Percentiles rank a stretch among this genome's conserved stretches.
Evolutionary conservation across 1,140 invertebrate species (phyloP).

Genomic region (Philaenus spumarius): DNA sequence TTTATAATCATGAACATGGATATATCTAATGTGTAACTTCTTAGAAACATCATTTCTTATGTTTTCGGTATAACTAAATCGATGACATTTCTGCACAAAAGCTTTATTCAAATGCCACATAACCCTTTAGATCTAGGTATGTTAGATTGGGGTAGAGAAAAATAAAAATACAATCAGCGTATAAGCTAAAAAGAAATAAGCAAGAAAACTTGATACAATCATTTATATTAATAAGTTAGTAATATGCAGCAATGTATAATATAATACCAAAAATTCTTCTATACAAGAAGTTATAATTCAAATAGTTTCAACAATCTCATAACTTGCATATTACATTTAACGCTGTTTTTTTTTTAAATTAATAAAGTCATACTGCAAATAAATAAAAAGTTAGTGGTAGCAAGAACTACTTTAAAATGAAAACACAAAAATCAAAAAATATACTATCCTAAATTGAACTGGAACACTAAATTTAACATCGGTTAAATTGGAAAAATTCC

Average conservation of each 20-base stretch:
- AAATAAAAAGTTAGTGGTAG: background rate
- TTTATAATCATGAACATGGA: too few species aligned
- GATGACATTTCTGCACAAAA: background rate
- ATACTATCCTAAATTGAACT: background rate
- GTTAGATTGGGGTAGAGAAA: conserved; percentile 4
- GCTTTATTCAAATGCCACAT: background rate
- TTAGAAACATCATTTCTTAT: background rate
- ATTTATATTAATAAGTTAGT: conserved; percentile 10
- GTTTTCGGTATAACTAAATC: background rate
- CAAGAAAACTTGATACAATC: conserved; percentile 6
- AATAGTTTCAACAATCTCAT: too few species aligned
- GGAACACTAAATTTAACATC: background rate
- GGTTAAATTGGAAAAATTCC: background rate
- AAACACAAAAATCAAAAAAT: background rate
- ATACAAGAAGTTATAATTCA: too few species aligned
- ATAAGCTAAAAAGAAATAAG: conserved; percentile 7
- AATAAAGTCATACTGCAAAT: background rate
- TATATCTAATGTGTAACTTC: too few species aligned
- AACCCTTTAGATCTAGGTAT: conserved; percentile 2
- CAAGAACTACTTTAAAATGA: background rate
- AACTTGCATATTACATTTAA: too few species aligned
- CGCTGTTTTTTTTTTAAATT: too few species aligned
- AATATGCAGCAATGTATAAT: background rate
- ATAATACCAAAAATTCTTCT: too few species aligned
- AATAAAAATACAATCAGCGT: background rate